These are phyloP conservation scores for mouse (Mus musculus) DNA, from an alignment of 2,113 vertebrate species.

Conservation along the genomic window DNA sequence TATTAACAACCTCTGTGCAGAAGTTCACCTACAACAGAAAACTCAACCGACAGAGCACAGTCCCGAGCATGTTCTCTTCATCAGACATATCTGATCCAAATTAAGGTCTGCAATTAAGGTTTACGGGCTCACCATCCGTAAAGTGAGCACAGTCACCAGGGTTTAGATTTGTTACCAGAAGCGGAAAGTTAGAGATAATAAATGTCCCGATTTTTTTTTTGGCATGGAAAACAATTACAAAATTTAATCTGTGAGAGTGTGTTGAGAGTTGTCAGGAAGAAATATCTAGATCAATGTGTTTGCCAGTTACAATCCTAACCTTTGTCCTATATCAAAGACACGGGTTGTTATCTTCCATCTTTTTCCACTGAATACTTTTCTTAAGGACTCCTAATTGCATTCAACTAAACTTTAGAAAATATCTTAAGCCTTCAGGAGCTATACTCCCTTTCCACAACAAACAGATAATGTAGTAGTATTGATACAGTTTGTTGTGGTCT, in stretches of 20 bases:
- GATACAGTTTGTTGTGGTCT: background rate
- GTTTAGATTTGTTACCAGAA: background rate
- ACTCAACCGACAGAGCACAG: background rate
- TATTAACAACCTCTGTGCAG: slow-evolving; percentile 50
- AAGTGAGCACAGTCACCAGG: background rate
- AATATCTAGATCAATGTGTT: background rate
- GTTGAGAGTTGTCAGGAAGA: background rate
- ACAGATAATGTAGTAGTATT: slow-evolving; percentile 20
- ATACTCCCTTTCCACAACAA: slow-evolving; percentile 47
- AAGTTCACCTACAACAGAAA: slow-evolving; percentile 58
- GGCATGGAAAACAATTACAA: background rate
- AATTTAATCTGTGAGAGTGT: background rate
- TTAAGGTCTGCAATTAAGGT: background rate
- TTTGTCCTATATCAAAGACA: slow-evolving; percentile 7
- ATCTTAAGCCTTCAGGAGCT: slow-evolving; percentile 25
- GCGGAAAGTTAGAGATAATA: background rate
- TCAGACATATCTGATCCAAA: background rate
- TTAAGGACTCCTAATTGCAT: background rate
- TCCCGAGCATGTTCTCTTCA: background rate
- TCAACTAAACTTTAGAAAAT: slow-evolving; percentile 50
- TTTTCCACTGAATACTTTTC: background rate
- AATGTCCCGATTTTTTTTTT: background rate
- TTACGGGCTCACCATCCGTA: background rate
- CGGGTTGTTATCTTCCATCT: slow-evolving; percentile 37
- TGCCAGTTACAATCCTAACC: slow-evolving; percentile 14